Conservation (phyloP, 2,888 invertebrate genomes). For the Torymus texanus region DNA sequence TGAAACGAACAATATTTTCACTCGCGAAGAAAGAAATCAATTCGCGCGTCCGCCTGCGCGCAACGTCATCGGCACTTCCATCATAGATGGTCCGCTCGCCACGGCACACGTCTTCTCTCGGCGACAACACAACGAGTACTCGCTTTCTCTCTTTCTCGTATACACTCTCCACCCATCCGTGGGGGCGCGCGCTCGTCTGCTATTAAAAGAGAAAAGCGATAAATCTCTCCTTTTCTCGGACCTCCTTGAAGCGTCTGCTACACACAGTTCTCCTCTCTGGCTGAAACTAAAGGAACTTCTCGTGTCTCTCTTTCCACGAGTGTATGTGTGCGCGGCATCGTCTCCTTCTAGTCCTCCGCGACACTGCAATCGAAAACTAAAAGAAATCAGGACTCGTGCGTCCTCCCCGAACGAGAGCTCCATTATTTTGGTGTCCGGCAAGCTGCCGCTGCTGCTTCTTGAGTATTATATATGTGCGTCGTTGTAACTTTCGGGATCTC, state of each 20-base stretch:
- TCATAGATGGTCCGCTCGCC: slow-evolving; percentile 18
- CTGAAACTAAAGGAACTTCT: slow-evolving; percentile 43
- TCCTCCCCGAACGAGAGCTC: slow-evolving; percentile 9
- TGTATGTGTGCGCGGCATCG: background rate
- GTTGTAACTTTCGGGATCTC: background rate
- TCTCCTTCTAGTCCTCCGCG: background rate
- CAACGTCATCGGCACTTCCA: slow-evolving; percentile 42
- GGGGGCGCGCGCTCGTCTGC: slow-evolving; percentile 62
- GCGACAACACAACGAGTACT: background rate
- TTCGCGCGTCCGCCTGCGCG: background rate
- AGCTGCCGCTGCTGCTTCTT: background rate
- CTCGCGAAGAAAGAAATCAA: slow-evolving; percentile 36
- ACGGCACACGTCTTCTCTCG: background rate
- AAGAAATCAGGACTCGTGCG: slow-evolving; percentile 36
- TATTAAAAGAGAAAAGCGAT: slow-evolving; percentile 68
- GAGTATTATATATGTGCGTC: background rate
- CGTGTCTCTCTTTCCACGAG: background rate
- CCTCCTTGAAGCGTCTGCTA: slow-evolving; percentile 67
- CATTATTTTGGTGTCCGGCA: slow-evolving; percentile 48
- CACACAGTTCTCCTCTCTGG: background rate
- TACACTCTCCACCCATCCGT: slow-evolving; percentile 62
- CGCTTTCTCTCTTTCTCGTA: slow-evolving; percentile 4
- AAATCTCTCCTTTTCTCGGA: slow-evolving; percentile 67
- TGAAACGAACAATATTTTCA: background rate
- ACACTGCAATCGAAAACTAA: slow-evolving; percentile 42